Percentiles rank a stretch among this genome's conserved stretches.
Conservation (phyloP, 2,888 invertebrate genomes). For the Drosophila pseudotalamancana region DNA sequence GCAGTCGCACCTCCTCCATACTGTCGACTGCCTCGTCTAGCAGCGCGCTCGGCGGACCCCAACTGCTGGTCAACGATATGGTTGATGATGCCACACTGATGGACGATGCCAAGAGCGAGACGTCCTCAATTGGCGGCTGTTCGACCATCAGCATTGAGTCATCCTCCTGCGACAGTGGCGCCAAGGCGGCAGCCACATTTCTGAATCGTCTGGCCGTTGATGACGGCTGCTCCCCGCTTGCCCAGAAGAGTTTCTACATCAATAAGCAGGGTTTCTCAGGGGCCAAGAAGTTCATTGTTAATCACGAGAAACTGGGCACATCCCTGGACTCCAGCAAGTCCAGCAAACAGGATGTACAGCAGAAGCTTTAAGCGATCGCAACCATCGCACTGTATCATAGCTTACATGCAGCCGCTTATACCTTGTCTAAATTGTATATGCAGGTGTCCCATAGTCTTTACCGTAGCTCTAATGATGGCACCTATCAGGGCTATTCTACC, state of each 20-base stretch:
- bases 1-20: slow-evolving; percentile 63
- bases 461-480: slow-evolving; percentile 39
- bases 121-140: slow-evolving; percentile 81
- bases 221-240: slow-evolving; percentile 54
- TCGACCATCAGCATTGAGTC: slow-evolving; percentile 80
- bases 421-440: slow-evolving; percentile 9
- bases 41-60: slow-evolving; percentile 47
- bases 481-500: slow-evolving; percentile 25
- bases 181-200: slow-evolving; percentile 69
- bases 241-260: slow-evolving; percentile 77
- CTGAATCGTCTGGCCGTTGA: slow-evolving; percentile 70
- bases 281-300: slow-evolving; percentile 76
- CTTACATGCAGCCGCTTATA: slow-evolving; percentile 14
- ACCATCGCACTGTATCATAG: slow-evolving; percentile 37
- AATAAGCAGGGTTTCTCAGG: slow-evolving; percentile 78
- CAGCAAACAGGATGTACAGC: slow-evolving; percentile 58
- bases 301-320: slow-evolving; percentile 67
- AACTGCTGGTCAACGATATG: slow-evolving; percentile 71
- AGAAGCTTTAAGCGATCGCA: slow-evolving; percentile 69
- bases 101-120: slow-evolving; percentile 83
- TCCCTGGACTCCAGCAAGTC: slow-evolving; percentile 37
- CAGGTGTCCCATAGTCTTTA: slow-evolving; percentile 15
- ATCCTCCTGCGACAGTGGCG: slow-evolving; percentile 75
- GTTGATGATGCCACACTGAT: slow-evolving; percentile 81
- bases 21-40: slow-evolving; percentile 63